These are phyloP conservation scores for Macrotus californicus DNA, from an alignment of 2,113 vertebrate species.

Conservation along the genomic window DNA sequence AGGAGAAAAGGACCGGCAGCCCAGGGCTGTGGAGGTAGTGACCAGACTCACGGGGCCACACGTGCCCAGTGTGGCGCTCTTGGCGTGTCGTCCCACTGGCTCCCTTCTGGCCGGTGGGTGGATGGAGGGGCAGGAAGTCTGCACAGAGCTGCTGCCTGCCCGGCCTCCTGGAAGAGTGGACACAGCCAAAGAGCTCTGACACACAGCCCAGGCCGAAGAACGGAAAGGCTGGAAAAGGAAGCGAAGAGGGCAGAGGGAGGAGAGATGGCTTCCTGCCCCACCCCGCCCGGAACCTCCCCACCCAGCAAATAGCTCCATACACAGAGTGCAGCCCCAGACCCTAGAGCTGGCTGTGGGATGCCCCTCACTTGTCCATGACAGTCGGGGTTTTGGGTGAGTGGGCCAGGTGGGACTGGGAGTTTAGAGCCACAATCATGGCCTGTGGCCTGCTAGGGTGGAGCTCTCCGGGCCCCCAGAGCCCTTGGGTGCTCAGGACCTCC, in stretches of 20 bases:
- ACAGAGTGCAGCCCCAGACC: not conserved
- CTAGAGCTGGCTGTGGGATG: not conserved
- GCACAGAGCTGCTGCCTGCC: not conserved
- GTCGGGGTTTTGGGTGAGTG: not conserved
- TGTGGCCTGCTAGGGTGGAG: not conserved
- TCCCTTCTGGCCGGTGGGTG: not conserved
- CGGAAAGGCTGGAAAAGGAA: not conserved
- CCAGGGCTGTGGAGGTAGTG: not conserved
- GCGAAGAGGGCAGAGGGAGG: not conserved
- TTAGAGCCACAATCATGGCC: not conserved
- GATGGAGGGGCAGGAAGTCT: not conserved
- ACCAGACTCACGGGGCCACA: not conserved
- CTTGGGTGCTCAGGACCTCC: not conserved
- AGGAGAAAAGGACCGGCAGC: not conserved
- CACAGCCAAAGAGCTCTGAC: too few species aligned
- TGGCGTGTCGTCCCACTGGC: rapidly evolving
- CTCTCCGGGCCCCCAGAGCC: not conserved
- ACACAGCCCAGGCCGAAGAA: too few species aligned
- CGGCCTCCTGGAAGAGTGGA: not conserved
- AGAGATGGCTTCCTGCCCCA: not conserved
- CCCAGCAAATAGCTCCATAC: not conserved
- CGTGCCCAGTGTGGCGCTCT: not conserved
- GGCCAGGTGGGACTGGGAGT: not conserved
- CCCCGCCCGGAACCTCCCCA: not conserved
- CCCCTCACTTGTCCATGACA: not conserved